A percentile compares a stretch with the other conserved stretches of the same genome.
Evolutionary conservation across 2,113 vertebrate species (phyloP).

Genomic region (Crotalus helleri): DNA sequence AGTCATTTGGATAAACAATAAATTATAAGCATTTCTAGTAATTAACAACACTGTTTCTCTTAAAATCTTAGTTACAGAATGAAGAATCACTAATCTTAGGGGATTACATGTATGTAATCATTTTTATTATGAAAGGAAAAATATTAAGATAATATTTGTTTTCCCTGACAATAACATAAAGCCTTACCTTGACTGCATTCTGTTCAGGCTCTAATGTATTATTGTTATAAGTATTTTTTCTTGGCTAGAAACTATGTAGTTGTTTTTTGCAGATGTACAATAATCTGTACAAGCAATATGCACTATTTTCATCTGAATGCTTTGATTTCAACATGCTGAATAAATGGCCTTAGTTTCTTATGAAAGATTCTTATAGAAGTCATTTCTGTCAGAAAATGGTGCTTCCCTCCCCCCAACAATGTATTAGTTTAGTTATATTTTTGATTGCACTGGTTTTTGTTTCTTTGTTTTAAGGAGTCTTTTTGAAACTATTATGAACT

Average conservation of each 20-base stretch:
- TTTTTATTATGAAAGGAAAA: background rate
- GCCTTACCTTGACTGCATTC: background rate
- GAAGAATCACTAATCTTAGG: background rate
- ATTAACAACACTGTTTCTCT: constrained; percentile 16
- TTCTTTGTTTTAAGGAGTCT: background rate
- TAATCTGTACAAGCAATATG: background rate
- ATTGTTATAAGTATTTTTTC: background rate
- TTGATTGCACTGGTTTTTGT: background rate
- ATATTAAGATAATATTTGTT: background rate
- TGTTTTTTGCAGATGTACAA: background rate
- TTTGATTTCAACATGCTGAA: background rate
- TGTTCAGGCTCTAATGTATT: background rate
- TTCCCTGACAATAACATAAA: background rate
- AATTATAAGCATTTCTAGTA: background rate
- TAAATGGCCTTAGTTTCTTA: background rate
- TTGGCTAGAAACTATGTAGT: background rate
- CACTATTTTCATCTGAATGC: background rate
- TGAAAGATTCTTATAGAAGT: background rate
- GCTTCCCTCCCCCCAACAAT: background rate
- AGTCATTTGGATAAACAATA: background rate
- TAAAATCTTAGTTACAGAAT: constrained; percentile 28
- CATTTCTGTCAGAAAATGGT: background rate
- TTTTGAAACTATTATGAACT: background rate
- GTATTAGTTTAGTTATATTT: background rate
- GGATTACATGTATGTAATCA: background rate